A percentile compares a stretch with the other conserved stretches of the same genome.
phyloP scores from a whole-genome alignment of 2,113 vertebrate genomes.

The Gasterosteus aculeatus region DNA sequence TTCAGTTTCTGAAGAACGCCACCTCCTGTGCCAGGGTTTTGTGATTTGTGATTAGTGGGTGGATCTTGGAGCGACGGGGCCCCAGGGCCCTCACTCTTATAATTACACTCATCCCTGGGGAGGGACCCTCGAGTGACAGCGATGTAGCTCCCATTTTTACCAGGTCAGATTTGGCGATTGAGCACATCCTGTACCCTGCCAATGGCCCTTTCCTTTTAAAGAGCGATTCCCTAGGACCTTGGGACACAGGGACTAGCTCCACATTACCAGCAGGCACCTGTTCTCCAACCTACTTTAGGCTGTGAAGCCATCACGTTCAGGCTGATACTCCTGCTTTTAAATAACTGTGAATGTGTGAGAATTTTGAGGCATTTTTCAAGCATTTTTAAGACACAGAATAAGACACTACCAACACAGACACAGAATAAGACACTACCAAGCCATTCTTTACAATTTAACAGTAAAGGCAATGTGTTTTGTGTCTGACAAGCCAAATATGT shows the following conservation, averaged over 20 bases:
- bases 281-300: conserved; percentile 75
- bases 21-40: conserved; percentile 70
- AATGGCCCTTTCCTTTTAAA: conserved; percentile 81
- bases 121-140: conserved; percentile 77
- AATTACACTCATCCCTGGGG: conserved; percentile 83
- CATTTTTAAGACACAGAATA: not conserved
- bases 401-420: too few species aligned
- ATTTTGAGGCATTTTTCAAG: conserved; percentile 12
- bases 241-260: conserved; percentile 77
- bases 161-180: conserved; percentile 77
- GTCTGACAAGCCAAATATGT: conserved; percentile 61
- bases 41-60: conserved; percentile 83
- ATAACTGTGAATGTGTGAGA: conserved; percentile 39
- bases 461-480: conserved; percentile 23
- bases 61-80: conserved; percentile 75
- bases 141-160: conserved; percentile 78
- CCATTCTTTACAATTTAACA: conserved; percentile 28
- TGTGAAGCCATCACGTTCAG: conserved; percentile 36
- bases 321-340: conserved; percentile 40
- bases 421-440: not conserved
- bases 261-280: conserved; percentile 78
- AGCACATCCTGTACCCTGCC: conserved; percentile 73
- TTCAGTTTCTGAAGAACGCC: conserved; percentile 80
- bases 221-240: conserved; percentile 75
- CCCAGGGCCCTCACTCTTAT: conserved; percentile 77